Conservation (phyloP, 2,888 invertebrate species). For the Drosophila kambysellisi region DNA sequence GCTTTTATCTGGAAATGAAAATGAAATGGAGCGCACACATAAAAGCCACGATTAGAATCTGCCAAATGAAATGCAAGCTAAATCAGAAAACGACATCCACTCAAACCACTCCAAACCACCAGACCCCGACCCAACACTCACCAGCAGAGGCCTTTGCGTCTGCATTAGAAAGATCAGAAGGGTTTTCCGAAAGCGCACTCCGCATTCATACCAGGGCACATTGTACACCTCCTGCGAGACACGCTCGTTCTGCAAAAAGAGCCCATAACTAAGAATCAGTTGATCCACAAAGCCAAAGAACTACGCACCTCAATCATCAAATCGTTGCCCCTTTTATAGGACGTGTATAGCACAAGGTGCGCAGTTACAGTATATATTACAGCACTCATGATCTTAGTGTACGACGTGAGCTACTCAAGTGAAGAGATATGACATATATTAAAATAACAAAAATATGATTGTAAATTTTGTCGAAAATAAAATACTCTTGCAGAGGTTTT, state of each 20-base stretch:
- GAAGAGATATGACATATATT: not conserved
- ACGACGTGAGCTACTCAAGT: conserved; percentile 25
- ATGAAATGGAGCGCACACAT: conserved; percentile 63
- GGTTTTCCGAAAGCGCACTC: conserved; percentile 68
- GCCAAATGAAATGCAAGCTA: conserved; percentile 55
- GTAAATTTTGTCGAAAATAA: not conserved
- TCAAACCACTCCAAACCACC: not conserved
- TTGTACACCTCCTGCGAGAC: conserved; percentile 81
- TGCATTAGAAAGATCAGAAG: conserved; percentile 79
- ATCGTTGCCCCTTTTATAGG: conserved; percentile 83
- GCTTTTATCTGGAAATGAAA: conserved; percentile 70
- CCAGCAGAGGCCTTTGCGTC: conserved; percentile 79
- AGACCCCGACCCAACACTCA: conserved; percentile 37
- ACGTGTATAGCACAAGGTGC: conserved; percentile 82
- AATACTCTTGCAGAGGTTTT: not conserved
- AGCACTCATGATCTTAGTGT: conserved; percentile 57
- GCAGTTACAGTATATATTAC: conserved; percentile 81
- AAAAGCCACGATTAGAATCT: conserved; percentile 72
- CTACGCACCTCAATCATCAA: conserved; percentile 76
- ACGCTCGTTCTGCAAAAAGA: conserved; percentile 66
- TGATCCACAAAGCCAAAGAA: not conserved
- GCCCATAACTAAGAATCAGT: conserved; percentile 6
- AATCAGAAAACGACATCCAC: conserved; percentile 17
- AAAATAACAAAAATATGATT: not conserved
- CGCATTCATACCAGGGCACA: conserved; percentile 79